phyloP scores from a whole-genome alignment of 2,113 vertebrate species.

The Alethe castanea region DNA sequence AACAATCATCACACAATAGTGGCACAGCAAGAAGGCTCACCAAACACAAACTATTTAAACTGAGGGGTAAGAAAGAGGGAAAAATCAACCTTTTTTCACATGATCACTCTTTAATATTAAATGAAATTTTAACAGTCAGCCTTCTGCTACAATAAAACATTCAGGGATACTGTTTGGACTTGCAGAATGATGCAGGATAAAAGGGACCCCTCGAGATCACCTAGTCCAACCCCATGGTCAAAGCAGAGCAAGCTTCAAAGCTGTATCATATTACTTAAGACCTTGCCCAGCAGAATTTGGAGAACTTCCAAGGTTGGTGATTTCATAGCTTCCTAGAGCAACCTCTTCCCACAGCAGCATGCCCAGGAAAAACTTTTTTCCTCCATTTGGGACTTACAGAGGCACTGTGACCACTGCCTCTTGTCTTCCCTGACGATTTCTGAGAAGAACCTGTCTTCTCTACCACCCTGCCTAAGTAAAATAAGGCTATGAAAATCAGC shows the following conservation, averaged over 20 bases:
- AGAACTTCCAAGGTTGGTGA: background rate
- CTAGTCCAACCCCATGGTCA: background rate
- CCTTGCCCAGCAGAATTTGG: background rate
- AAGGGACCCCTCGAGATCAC: background rate
- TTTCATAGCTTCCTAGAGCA: background rate
- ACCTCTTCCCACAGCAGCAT: background rate
- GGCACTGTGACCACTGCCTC: background rate
- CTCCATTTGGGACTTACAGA: background rate
- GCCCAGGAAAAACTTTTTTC: background rate
- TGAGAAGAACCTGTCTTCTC: background rate
- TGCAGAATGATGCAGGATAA: background rate
- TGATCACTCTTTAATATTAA: background rate
- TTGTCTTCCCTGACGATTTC: background rate
- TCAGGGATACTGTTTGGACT: background rate
- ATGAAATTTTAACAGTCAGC: background rate
- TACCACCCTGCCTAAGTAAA: background rate
- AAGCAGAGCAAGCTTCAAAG: background rate
- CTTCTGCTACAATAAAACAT: background rate
- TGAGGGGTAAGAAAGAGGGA: background rate
- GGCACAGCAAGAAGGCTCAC: background rate
- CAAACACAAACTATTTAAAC: background rate
- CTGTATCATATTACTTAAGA: background rate
- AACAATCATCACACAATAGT: background rate
- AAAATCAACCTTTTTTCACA: background rate
- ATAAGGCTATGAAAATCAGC: background rate